These are phyloP conservation scores for Nipponacmea schrenckii DNA, from an alignment of 2,888 invertebrate genomes.

Conservation along the genomic window DNA sequence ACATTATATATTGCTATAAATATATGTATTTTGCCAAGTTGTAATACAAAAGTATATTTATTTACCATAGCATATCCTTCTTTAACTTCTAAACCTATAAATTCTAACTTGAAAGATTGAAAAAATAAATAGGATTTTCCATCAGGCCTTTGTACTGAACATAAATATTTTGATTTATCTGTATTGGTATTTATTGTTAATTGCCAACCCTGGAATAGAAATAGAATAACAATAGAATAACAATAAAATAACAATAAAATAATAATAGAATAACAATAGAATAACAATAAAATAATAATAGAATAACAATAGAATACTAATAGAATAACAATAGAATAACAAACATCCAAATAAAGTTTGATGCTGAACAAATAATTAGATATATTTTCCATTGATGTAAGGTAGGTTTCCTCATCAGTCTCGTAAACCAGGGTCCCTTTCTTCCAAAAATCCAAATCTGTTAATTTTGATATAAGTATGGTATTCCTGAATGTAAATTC, in stretches of 20 bases:
- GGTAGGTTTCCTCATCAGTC: no score
- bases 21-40: no score
- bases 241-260: background rate
- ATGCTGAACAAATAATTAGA: no score
- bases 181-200: constrained; percentile 13
- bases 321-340: background rate
- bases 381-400: no score
- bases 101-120: constrained; percentile 29
- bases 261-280: background rate
- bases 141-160: constrained; percentile 30
- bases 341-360: no score
- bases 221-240: background rate
- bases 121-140: constrained; percentile 33
- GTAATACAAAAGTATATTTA: background rate
- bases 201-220: constrained; percentile 23
- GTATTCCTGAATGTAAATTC: no score
- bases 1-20: no score
- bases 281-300: background rate
- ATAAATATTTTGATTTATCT: constrained; percentile 21
- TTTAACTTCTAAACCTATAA: constrained; percentile 26
- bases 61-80: background rate
- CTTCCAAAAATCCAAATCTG: no score
- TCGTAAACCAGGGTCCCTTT: no score
- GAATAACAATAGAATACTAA: background rate
- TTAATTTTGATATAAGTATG: no score